Evolutionary conservation across 2,888 invertebrate genomes (phyloP), one percentile per base, ranked within the genome.

Genomic region (Brachypalpus laphriformis): DNA sequence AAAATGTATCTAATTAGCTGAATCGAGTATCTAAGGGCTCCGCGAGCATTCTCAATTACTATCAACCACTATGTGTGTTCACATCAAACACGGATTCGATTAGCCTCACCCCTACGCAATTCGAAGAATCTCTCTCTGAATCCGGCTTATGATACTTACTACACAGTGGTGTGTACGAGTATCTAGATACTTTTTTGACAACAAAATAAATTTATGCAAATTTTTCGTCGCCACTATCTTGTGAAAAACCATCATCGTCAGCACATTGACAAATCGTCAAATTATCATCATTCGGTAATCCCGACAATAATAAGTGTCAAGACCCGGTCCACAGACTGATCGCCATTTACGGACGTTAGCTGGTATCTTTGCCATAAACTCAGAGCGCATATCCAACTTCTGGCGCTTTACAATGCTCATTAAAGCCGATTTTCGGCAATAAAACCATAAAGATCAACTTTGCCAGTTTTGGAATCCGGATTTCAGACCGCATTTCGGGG

Each of bases 391-490:
- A n/a, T n/a, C n/a, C 2, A 34, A 14, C 28, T 59, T 59, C 25
- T 61, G 74, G 59, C 74, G 74, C 74, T 61, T 40, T 68, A 66
- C 25, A 8, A 31, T 18, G 22, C 57, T 72, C 65, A 72, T 80
- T 80, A 80, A 57, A 40, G 47, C 16, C 18, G 49, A 71, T 40
- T 59, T 61, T 71, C 40, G 14, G 25, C 47, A 9, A 54, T 71
- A 42, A 37, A 47, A 47, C 25, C 42, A 54, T 56, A 42, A 56
- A 71, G 72, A 20, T 16, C 42, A 18, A 45, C 66, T 74, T 45
- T 45, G 45, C 66, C 74, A 57, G n/a, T 74, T 75, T 81, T 40
- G 81, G 81, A 75, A 75, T 81, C 75, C 81, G 81, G 81, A 81
- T 81, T 81, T 70, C 14, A 47, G 9, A 74, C 54, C 42, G 34